Evolutionary conservation across 2,797 vertebrate genomes (phyloP), one percentile per base, ranked within the genome.

Genomic region (Sebastes alutus): DNA sequence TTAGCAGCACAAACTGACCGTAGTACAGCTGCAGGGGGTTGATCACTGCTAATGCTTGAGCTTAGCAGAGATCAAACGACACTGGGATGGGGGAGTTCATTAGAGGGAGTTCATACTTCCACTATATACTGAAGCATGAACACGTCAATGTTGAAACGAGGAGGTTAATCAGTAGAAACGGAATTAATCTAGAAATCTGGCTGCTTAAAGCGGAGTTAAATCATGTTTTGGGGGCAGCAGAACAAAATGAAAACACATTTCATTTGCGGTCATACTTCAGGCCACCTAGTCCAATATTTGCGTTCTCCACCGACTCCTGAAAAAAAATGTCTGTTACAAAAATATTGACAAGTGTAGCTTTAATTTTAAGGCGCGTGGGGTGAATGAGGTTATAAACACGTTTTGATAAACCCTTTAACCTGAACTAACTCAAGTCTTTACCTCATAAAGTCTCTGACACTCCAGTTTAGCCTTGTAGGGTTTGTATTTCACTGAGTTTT

Each of bases 221-320:
- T 22, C 11, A 3, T 23, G 5, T 55, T 13, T 46, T 2, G 11
- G 54, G 11, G 11, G 3, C 2, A 55, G 54, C 54, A 23, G 22
- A 55, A 12, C 10, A 55, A 55, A 55, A 55, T 5, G 27, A 59
- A 59, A 7, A 58, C 7, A 58, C 0, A 55, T 22, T 46, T 46
- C 7, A 46, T 0, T 46, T 46, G 42, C 16, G 1, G 0, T 46
- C 42, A 46, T 18, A 0, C 42, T 46, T 46, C 42, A 0, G 38
- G 38, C 38, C 0, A 42, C 38, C 38, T 46, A 18, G 42, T 46
- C 42, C 16, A 46, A 18, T 46, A 46, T 46, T 46, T 16, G 42
- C 1, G 42, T 38, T 38, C 35, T 38, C 35, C 35, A 38, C 33
- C 4, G 33, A 12, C 33, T 35, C 9, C 9, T 33, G 32, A 33